Conservation (phyloP, 2,113 vertebrate genomes). For the Tapirus terrestris region DNA sequence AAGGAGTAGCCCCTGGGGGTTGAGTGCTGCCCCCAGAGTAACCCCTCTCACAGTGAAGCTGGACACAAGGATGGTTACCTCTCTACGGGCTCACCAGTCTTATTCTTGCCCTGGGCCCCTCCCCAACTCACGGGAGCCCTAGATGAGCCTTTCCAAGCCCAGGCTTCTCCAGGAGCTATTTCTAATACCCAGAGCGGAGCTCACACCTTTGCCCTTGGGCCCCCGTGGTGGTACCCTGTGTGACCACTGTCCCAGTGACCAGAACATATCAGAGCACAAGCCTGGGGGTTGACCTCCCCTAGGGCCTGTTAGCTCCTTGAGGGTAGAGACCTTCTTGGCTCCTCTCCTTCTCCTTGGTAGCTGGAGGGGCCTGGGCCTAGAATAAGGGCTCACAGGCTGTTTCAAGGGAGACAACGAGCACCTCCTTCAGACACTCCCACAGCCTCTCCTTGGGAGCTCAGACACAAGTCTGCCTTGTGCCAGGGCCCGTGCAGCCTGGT, state of each 20-base stretch:
- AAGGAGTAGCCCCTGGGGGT: no score
- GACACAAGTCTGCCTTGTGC: background rate
- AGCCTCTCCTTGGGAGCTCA: background rate
- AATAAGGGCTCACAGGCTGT: background rate
- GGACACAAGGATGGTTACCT: fast-evolving
- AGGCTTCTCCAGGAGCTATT: no score
- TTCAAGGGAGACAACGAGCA: fast-evolving
- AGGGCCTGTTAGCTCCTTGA: background rate
- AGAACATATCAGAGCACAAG: background rate
- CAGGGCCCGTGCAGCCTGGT: background rate
- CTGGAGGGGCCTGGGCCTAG: background rate
- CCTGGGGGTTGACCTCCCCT: background rate
- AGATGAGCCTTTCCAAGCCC: background rate
- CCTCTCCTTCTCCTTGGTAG: background rate
- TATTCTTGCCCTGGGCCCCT: background rate
- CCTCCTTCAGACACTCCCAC: background rate
- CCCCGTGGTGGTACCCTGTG: fast-evolving
- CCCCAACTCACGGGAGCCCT: background rate
- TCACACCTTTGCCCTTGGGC: background rate
- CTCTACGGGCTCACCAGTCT: background rate
- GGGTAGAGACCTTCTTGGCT: background rate
- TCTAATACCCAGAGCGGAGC: background rate
- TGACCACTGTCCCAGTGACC: background rate
- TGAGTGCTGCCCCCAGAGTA: background rate
- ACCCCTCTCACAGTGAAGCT: background rate